phyloP scores from a whole-genome alignment of 2,113 vertebrate species.

The Prinia subflava region DNA sequence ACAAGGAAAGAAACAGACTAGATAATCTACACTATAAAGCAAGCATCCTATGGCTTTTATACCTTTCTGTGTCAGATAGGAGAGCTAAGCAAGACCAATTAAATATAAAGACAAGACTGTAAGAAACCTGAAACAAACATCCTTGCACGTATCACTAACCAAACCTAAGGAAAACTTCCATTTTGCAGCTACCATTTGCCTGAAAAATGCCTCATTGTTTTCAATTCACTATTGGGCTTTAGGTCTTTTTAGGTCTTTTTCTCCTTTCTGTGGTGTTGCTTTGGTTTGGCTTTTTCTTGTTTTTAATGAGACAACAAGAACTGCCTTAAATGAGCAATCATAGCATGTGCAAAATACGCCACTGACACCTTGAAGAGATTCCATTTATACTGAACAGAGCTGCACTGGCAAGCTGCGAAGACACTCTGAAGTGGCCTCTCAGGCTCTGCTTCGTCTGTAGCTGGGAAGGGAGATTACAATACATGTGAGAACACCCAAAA shows the following conservation, averaged over 20 bases:
- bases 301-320: not conserved
- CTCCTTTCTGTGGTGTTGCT: not conserved
- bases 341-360: not conserved
- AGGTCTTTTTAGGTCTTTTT: not conserved
- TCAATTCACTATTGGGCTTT: not conserved
- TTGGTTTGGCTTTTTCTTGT: not conserved
- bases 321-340: not conserved
- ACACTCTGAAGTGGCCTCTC: slow-evolving; percentile 45
- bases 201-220: not conserved
- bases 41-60: not conserved
- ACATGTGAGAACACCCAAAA: slow-evolving; percentile 34
- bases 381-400: slow-evolving; percentile 23
- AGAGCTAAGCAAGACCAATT: not conserved
- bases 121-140: not conserved
- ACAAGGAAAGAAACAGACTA: not conserved
- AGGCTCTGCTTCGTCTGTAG: not conserved
- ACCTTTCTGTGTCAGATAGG: not conserved
- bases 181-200: not conserved
- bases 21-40: not conserved
- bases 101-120: not conserved
- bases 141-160: not conserved
- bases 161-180: not conserved
- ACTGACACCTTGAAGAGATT: slow-evolving; percentile 24
- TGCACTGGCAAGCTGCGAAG: not conserved
- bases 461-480: slow-evolving; percentile 9